Evolutionary conservation across 2,888 invertebrate species (phyloP).

Genomic region (Mycalesis mineus): DNA sequence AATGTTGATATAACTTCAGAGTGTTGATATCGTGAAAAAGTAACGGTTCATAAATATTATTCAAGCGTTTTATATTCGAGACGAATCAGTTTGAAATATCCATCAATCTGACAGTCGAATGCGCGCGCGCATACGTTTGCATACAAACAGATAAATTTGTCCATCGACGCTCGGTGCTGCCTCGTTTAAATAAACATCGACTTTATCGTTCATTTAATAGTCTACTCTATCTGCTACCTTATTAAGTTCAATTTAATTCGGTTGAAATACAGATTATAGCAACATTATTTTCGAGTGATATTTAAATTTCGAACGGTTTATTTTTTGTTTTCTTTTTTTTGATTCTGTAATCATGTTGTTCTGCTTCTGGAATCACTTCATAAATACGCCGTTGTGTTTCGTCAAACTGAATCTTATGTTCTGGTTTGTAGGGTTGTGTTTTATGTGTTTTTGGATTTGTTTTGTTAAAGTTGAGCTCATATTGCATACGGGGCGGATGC

Average conservation of each 20-base stretch:
- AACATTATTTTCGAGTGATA: constrained; percentile 47
- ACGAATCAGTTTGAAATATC: constrained; percentile 28
- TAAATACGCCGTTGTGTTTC: constrained; percentile 30
- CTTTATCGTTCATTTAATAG: constrained; percentile 14
- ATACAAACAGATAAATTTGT: constrained; percentile 48
- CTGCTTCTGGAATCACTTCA: constrained; percentile 47
- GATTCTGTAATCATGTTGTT: constrained; percentile 45
- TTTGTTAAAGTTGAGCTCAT: constrained; percentile 44
- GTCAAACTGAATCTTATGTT: constrained; percentile 30
- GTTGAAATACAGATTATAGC: constrained; percentile 28
- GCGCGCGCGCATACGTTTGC: constrained; percentile 40
- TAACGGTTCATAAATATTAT: constrained; percentile 9
- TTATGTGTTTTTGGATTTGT: constrained; percentile 29
- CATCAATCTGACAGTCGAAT: constrained; percentile 43
- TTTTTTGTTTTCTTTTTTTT: constrained; percentile 40
- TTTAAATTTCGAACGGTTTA: constrained; percentile 51
- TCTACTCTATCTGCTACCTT: constrained; percentile 18
- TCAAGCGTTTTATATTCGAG: constrained; percentile 24
- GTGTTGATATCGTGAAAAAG: background rate
- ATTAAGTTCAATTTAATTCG: constrained; percentile 25
- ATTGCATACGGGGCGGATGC: constrained; percentile 46
- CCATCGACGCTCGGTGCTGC: constrained; percentile 40
- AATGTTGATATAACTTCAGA: background rate
- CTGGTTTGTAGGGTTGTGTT: constrained; percentile 30
- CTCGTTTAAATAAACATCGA: constrained; percentile 39